Evolutionary conservation across 2,113 vertebrate genomes (phyloP).

Genomic region (Scalopus aquaticus): DNA sequence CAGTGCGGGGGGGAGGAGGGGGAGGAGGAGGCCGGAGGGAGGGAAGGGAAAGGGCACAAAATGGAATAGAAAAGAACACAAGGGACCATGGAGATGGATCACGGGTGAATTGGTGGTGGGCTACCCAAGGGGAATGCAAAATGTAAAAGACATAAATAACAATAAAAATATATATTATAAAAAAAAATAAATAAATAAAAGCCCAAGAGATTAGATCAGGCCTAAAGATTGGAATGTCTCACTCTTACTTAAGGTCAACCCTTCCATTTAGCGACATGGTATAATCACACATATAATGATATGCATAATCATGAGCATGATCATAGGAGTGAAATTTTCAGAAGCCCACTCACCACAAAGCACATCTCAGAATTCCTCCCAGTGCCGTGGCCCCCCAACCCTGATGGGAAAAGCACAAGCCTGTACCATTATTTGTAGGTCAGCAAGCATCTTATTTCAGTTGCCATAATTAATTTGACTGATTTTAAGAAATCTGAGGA

Average conservation of each 20-base stretch:
- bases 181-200: too few species aligned
- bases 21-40: too few species aligned
- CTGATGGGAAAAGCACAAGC: background rate
- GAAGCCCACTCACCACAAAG: background rate
- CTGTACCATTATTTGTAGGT: background rate
- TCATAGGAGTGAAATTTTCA: background rate
- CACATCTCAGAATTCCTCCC: background rate
- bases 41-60: too few species aligned
- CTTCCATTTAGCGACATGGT: background rate
- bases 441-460: background rate
- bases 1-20: too few species aligned
- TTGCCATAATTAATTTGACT: too few species aligned
- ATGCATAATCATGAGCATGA: background rate
- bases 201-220: background rate
- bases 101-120: too few species aligned
- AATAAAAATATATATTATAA: too few species aligned
- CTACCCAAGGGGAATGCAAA: too few species aligned
- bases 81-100: too few species aligned
- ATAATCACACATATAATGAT: background rate
- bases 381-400: background rate
- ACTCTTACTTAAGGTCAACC: background rate
- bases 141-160: too few species aligned
- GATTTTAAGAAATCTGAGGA: conserved; percentile 7
- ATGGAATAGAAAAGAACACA: too few species aligned
- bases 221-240: background rate